Conservation (phyloP, 2,888 invertebrate species). For the Venustoraphidia nigricollis region DNA sequence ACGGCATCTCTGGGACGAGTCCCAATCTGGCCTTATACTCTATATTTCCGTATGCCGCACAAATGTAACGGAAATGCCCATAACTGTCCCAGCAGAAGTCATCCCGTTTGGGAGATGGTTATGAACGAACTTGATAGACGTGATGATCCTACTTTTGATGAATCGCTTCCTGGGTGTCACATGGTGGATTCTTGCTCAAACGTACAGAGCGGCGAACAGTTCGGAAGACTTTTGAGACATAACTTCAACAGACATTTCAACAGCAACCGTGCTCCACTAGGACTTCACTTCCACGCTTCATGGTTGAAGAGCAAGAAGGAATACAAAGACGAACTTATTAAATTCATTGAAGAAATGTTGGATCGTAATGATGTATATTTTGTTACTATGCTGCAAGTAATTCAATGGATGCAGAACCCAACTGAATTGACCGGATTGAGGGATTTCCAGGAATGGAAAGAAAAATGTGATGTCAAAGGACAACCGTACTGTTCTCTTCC, state of each 20-base stretch:
- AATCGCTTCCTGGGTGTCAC: slow-evolving; percentile 85
- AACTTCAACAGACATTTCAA: slow-evolving; percentile 90
- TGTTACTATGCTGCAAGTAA: slow-evolving; percentile 74
- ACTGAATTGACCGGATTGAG: slow-evolving; percentile 72
- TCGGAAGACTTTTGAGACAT: slow-evolving; percentile 75
- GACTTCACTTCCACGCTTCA: slow-evolving; percentile 86
- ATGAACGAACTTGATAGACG: slow-evolving; percentile 90
- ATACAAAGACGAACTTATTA: slow-evolving; percentile 78
- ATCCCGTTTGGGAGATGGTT: slow-evolving; percentile 93
- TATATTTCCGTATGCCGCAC: slow-evolving; percentile 93
- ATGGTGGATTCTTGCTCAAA: slow-evolving; percentile 91
- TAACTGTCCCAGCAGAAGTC: slow-evolving; percentile 80
- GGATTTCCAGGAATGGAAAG: slow-evolving; percentile 92
- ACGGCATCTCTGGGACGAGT: slow-evolving; percentile 78
- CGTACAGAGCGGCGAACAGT: slow-evolving; percentile 81
- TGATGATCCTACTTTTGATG: slow-evolving; percentile 87
- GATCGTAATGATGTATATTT: slow-evolving; percentile 84
- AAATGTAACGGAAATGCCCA: slow-evolving; percentile 89
- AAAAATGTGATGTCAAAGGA: slow-evolving; percentile 87
- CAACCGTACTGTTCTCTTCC: slow-evolving; percentile 86
- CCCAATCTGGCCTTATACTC: slow-evolving; percentile 93
- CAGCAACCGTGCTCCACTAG: slow-evolving; percentile 84
- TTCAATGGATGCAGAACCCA: slow-evolving; percentile 94
- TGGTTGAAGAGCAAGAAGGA: slow-evolving; percentile 91
- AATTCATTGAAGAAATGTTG: slow-evolving; percentile 87